These are phyloP conservation scores for Sesamia nonagrioides DNA, from an alignment of 1,140 invertebrate species.

Conservation along the genomic window DNA sequence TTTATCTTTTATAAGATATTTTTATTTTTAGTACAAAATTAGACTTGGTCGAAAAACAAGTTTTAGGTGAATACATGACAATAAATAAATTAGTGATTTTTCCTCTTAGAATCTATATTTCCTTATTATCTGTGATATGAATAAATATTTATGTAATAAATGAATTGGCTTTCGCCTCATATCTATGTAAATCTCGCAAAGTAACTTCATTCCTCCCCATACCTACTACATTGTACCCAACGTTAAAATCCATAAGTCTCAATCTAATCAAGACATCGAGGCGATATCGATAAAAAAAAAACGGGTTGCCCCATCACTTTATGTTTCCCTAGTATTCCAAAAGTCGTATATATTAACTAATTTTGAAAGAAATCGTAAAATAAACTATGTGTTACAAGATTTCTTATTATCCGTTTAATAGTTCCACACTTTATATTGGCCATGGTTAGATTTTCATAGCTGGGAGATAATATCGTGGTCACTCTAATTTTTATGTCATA, in stretches of 20 bases:
- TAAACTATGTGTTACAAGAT: constrained; percentile 8
- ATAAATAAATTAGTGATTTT: too few relatives aligned
- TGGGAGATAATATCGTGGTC: constrained; percentile 30
- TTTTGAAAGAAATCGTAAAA: constrained; percentile 40
- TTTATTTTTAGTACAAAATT: neutral
- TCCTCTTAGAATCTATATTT: neutral
- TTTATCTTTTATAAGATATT: neutral
- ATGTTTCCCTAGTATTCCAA: constrained; percentile 24
- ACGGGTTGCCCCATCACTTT: constrained; percentile 2
- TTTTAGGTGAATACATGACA: too few relatives aligned
- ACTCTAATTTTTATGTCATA: constrained; percentile 43
- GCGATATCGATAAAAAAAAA: constrained; percentile 36
- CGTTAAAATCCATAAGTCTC: neutral
- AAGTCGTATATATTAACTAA: constrained; percentile 35
- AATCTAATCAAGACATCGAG: constrained; percentile 27
- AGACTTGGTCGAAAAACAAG: neutral
- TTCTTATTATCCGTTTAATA: constrained; percentile 25
- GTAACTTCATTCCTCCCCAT: neutral
- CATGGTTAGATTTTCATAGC: constrained; percentile 23
- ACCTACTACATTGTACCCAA: neutral
- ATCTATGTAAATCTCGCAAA: neutral
- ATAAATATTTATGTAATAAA: neutral
- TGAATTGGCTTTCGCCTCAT: neutral
- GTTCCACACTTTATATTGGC: constrained; percentile 36
- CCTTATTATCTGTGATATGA: neutral